Percentiles rank a stretch among this genome's conserved stretches.
Conservation (phyloP, 37 sponge, comb jelly and placozoan genomes). For the Amphimedon queenslandica region DNA sequence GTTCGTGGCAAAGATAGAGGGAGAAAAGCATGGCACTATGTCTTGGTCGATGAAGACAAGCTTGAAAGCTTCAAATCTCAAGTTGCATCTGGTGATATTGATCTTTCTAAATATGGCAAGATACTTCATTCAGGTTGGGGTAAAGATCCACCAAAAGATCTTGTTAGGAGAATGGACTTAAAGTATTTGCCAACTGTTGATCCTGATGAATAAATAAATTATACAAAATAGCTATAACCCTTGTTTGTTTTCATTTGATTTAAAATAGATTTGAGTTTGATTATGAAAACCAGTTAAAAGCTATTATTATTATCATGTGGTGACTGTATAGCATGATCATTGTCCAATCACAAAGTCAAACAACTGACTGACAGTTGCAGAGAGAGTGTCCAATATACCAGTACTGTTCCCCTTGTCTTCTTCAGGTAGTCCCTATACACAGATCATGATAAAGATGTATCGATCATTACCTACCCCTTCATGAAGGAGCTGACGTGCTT, state of each 20-base stretch:
- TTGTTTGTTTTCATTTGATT: too few species aligned
- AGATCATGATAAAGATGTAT: background rate
- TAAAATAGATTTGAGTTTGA: too few species aligned
- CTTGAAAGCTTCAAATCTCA: background rate
- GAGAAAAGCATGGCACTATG: background rate
- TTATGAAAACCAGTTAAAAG: too few species aligned
- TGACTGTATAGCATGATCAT: background rate
- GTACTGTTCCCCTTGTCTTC: background rate
- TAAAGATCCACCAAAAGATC: slow-evolving; percentile 8
- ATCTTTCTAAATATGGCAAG: slow-evolving; percentile 2
- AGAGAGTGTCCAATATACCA: background rate
- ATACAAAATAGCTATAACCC: too few species aligned
- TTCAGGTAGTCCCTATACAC: background rate
- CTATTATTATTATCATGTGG: too few species aligned
- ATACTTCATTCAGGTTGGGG: background rate
- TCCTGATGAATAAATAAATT: too few species aligned
- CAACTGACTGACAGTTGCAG: background rate
- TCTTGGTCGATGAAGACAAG: slow-evolving; percentile 1
- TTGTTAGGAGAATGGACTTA: too few species aligned
- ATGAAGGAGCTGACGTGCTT: background rate
- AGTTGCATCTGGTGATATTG: background rate
- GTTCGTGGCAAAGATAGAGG: background rate
- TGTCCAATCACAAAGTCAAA: background rate
- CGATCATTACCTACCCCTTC: background rate
- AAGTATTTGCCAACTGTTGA: too few species aligned